Conservation (phyloP, 2,888 invertebrate genomes). For the Pyrochroa serraticornis region DNA sequence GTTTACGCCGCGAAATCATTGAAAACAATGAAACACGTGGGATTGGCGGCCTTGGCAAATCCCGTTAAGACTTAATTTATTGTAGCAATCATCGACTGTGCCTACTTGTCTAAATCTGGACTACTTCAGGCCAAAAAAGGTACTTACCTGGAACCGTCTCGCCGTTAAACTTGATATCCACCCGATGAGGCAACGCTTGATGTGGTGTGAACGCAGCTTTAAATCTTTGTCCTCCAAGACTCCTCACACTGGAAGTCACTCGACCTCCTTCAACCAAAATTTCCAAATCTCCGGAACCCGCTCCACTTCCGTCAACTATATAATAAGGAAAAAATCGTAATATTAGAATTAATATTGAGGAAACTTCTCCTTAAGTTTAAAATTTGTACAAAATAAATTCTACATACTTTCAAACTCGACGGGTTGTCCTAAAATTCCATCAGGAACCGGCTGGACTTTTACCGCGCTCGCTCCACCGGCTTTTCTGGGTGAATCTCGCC, state of each 20-base stretch:
- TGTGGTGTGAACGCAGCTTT: slow-evolving; percentile 93
- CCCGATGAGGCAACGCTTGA: slow-evolving; percentile 81
- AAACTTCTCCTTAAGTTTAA: not conserved
- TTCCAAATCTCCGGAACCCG: slow-evolving; percentile 96
- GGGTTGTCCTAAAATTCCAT: slow-evolving; percentile 87
- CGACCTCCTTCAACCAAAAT: slow-evolving; percentile 94
- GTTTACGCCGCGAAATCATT: not conserved
- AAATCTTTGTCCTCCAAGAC: slow-evolving; percentile 87
- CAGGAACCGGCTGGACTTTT: slow-evolving; percentile 83
- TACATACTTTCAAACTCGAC: slow-evolving; percentile 94
- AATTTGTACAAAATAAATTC: not conserved
- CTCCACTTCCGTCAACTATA: slow-evolving; percentile 90
- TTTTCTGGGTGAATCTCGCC: slow-evolving; percentile 52
- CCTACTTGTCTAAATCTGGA: not conserved
- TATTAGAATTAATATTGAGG: not conserved
- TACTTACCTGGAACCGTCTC: slow-evolving; percentile 87
- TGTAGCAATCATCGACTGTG: not conserved
- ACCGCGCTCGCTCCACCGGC: slow-evolving; percentile 86
- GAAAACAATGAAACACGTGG: not conserved
- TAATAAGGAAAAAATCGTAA: too few relatives aligned
- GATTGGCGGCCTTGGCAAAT: not conserved
- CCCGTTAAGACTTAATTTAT: not conserved
- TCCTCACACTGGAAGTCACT: slow-evolving; percentile 91
- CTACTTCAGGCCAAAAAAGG: not conserved
- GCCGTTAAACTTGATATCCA: slow-evolving; percentile 94